Conservation (phyloP, 2,888 invertebrate species). For the Stictocephala bisonia region DNA sequence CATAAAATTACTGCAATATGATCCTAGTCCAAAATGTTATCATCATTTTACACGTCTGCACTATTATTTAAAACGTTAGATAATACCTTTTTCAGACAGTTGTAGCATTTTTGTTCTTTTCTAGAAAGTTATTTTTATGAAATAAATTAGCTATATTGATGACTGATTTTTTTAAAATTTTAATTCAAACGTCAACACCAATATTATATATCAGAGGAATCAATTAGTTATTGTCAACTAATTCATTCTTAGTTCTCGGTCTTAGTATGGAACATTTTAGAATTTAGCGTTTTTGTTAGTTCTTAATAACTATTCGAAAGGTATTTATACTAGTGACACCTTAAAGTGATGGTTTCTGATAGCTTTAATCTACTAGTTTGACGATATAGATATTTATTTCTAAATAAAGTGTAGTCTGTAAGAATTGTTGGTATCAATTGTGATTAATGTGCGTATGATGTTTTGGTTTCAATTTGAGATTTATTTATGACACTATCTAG, state of each 20-base stretch:
- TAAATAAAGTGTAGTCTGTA: constrained; percentile 27
- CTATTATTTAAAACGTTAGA: no score
- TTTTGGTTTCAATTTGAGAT: no score
- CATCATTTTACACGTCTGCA: no score
- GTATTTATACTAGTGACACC: constrained; percentile 3
- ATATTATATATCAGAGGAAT: no score
- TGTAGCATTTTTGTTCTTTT: no score
- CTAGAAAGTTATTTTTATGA: no score
- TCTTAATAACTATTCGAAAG: constrained; percentile 11
- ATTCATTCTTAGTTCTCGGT: not conserved
- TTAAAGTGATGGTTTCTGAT: constrained; percentile 32
- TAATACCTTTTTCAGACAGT: no score
- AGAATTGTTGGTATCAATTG: constrained; percentile 5
- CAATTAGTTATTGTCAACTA: not conserved
- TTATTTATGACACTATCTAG: no score
- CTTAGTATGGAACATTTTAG: constrained; percentile 21
- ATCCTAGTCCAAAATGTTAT: no score
- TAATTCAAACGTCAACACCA: constrained; percentile 32
- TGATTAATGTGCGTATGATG: constrained; percentile 14
- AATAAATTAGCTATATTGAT: no score
- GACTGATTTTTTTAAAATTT: no score
- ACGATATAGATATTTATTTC: constrained; percentile 27
- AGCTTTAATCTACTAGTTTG: constrained; percentile 24
- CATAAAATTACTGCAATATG: no score
- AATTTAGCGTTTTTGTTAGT: constrained; percentile 8